Base-by-base conservation (phyloP, 2,113 vertebrate species). In the Plestiodon gilberti region DNA sequence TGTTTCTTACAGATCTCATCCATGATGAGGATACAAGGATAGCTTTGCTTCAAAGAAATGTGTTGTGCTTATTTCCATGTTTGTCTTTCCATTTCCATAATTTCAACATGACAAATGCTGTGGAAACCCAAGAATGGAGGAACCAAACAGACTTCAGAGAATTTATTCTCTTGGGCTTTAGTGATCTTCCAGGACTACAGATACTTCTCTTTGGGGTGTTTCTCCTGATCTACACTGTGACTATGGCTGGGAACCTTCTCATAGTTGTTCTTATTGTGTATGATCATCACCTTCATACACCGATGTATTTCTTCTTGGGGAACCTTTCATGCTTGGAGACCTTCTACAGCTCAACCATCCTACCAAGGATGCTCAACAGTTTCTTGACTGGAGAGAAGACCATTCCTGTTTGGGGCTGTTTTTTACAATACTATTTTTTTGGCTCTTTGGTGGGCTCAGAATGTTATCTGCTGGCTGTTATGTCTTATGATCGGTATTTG, bases 401-500 rank as follows among this genome's bases (percentile, higher is more conserved):
- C 23, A 67, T 90, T 43, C 48, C 88, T 38, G 40, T 89, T 23
- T 73, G 70, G 70, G 86, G 40, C 30, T 90, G 89, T 70, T 88
- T 90, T 78, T 33, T 85, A 40, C 89, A 90, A 61, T 81, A 88
- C 7, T 90, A 90, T 78, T 87, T 88, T 10, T 90, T 90, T 78
- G 85, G 89, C 3, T 88, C 89, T 22, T 25, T 90, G 25, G 89
- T 80, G 28, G 87, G 86, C 33, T 88, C 89, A 57, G 89, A 90
- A 79, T 90, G 89, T 76, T 86, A 87, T 65, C 75, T 90, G n/a
- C 65, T 90, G 33, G 89, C 74, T 25, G 83, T 65, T 4, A 90
- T 90, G 89, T 83, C 89, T 40, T 88, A 88, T 62, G 89, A 91
- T 52, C 82, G 89, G 43, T 88, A 85, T 79, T 38, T 88, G 52